Conservation (phyloP, 2,113 vertebrate species). For the Elephas maximus region DNA sequence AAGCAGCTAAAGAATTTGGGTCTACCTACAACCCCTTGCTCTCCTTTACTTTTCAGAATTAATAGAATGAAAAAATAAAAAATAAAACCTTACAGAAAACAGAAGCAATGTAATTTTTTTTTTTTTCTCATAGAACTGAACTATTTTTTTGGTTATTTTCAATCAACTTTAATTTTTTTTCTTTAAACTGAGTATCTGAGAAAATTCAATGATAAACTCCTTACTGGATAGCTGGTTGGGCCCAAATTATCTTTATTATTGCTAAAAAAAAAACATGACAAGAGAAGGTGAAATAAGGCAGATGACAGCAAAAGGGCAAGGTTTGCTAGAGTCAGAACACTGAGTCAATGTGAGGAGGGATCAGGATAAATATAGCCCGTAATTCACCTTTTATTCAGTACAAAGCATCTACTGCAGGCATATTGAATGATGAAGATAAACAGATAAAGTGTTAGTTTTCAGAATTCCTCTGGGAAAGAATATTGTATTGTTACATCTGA, state of each 20-base stretch:
- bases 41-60: neutral
- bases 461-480: slow-evolving; percentile 16
- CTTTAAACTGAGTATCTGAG: neutral
- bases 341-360: neutral
- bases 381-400: neutral
- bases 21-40: neutral
- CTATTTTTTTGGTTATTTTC: neutral
- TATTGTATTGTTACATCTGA: neutral
- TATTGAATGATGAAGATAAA: neutral
- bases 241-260: neutral
- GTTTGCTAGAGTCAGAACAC: neutral
- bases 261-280: neutral
- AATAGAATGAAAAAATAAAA: neutral
- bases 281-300: neutral
- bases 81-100: neutral
- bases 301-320: neutral
- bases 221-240: neutral
- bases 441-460: slow-evolving; percentile 11
- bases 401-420: neutral
- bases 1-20: neutral
- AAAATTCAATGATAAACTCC: neutral
- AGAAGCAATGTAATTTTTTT: neutral
- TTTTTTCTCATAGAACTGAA: neutral
- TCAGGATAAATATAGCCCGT: neutral
- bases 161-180: neutral